A percentile compares a stretch with the other conserved stretches of the same genome.
Evolutionary conservation across 2,888 invertebrate genomes (phyloP).

Genomic region (Oegoconia quadripuncta): DNA sequence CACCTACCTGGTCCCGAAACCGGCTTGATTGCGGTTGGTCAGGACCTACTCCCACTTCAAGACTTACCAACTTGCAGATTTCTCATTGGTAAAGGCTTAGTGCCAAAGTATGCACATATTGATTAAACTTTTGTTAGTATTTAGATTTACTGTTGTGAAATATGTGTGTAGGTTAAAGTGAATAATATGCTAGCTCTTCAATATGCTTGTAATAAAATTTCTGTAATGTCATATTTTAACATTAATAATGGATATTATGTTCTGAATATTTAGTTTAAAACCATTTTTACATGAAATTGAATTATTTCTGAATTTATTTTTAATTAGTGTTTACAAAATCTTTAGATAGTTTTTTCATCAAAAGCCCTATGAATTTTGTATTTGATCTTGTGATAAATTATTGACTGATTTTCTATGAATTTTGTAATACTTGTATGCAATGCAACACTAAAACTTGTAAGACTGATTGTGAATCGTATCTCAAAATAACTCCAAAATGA

Average conservation of each 20-base stretch:
- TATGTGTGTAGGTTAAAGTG: background rate
- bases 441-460: slow-evolving; percentile 6
- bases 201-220: slow-evolving; percentile 1
- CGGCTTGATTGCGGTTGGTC: slow-evolving; percentile 83
- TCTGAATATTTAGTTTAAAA: no score
- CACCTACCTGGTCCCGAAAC: slow-evolving; percentile 81
- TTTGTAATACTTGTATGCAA: slow-evolving; percentile 8
- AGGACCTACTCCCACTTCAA: slow-evolving; percentile 82
- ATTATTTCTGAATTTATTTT: no score
- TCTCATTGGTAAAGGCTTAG: slow-evolving; percentile 86
- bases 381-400: slow-evolving; percentile 9
- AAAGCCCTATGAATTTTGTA: no score
- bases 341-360: no score
- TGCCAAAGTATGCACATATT: slow-evolving; percentile 85
- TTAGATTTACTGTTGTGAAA: background rate
- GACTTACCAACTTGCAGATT: slow-evolving; percentile 87
- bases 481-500: slow-evolving; percentile 8
- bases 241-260: background rate
- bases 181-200: background rate
- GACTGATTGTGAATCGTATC: slow-evolving; percentile 13
- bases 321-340: no score
- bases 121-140: slow-evolving; percentile 74
- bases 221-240: background rate
- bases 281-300: no score
- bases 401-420: no score